Evolutionary conservation across 2,888 invertebrate species (phyloP), one percentile per base, ranked within the genome.

Genomic region (Coremacera marginata): DNA sequence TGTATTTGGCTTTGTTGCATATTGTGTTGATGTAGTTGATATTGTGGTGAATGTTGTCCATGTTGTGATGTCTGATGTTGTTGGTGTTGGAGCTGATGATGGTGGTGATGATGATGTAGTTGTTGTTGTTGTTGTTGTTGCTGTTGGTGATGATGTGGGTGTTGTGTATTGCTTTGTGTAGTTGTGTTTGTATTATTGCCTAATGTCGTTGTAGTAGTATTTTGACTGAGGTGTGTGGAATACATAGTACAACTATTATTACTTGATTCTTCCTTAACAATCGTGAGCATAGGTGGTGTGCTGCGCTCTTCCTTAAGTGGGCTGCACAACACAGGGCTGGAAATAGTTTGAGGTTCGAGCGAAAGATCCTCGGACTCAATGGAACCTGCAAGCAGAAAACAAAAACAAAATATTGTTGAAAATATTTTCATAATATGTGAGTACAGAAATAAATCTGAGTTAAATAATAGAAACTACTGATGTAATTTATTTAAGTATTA

Each of bases 331-430:
- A 82, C 90, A 82, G 89, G 91, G 87, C 88, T 91, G 77, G 88
- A 85, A 65, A 86, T 84, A 84, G 86, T 89, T 88, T 88, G 90
- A 80, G 89, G 92, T 85, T 93, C 93, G 87, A 95, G 90, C 51
- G 95, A 94, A 78, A 95, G 89, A 88, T 95, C 95, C 89, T 95
- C 95, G 84, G 94, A 94, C 86, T 94, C 93, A 88, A 95, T 91
- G 84, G 94, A 93, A 91, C 95, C 95, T 95, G 91, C 52, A 92
- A 92, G 89, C 1, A n/a, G 52, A 68, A 27, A 68, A 27, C 7
- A n/a, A 31, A 49, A 27, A 75, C 72, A 82, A 31, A 62, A 65
- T 76, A n/a, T 52, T 11, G 44, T 44, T 44, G 11, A 44, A 44
- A 44, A 44, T 37, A 37, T 5, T 37, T 37, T 37, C 37, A 8